Evolutionary conservation across 2,113 vertebrate species (phyloP).

Genomic region (Apeltes quadracus): DNA sequence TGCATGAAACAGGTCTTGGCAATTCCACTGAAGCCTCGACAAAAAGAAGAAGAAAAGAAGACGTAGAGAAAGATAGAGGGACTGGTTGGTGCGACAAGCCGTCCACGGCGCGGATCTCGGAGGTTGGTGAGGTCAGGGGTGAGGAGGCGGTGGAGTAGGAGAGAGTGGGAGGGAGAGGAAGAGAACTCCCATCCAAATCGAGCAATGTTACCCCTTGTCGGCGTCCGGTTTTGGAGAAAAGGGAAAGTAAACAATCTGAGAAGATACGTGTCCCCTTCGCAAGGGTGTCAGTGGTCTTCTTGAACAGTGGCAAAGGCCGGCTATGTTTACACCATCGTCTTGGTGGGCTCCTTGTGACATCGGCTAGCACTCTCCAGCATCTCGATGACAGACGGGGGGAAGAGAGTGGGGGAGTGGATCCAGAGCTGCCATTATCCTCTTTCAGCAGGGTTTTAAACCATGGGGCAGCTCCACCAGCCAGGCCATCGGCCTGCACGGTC

Average conservation of each 20-base stretch:
- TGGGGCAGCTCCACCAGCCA: constrained; percentile 37
- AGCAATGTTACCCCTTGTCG: constrained; percentile 24
- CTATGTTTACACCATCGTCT: constrained; percentile 71
- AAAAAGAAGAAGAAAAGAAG: constrained; percentile 75
- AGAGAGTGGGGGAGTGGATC: constrained; percentile 50
- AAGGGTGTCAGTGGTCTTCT: constrained; percentile 48
- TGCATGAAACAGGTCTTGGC: constrained; percentile 82
- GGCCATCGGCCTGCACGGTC: constrained; percentile 48
- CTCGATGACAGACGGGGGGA: constrained; percentile 34
- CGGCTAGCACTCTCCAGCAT: constrained; percentile 52
- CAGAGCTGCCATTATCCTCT: constrained; percentile 66
- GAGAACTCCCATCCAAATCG: constrained; percentile 46
- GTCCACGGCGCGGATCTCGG: constrained; percentile 43
- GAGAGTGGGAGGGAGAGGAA: constrained; percentile 44
- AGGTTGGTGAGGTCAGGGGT: constrained; percentile 38
- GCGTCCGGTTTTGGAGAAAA: background rate
- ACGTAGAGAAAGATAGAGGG: constrained; percentile 48
- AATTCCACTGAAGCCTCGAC: constrained; percentile 76
- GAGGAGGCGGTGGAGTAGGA: constrained; percentile 45
- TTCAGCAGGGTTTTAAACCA: constrained; percentile 39
- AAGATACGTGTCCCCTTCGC: constrained; percentile 28
- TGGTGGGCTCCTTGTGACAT: constrained; percentile 8
- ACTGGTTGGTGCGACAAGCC: constrained; percentile 67
- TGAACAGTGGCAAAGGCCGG: constrained; percentile 23
- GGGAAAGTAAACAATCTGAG: constrained; percentile 9